Percentiles rank a stretch among this genome's conserved stretches.
Evolutionary conservation across 2,113 vertebrate genomes (phyloP).

Genomic region (Eidolon helvum): DNA sequence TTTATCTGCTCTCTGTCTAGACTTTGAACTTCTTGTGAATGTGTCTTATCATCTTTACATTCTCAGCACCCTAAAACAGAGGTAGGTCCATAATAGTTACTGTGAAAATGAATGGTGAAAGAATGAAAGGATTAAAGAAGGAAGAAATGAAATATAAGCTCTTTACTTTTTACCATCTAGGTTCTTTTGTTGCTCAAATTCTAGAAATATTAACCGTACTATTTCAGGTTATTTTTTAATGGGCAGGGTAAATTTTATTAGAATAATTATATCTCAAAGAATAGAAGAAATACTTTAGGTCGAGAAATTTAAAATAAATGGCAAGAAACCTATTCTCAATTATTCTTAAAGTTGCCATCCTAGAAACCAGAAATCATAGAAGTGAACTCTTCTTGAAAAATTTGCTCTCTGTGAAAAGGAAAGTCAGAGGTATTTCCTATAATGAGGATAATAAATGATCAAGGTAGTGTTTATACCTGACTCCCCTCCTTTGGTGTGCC

Average conservation of each 20-base stretch:
- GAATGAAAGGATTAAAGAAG: background rate
- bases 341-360: background rate
- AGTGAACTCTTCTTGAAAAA: background rate
- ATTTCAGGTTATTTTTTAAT: slow-evolving; percentile 16
- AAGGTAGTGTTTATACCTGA: background rate
- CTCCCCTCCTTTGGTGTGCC: background rate
- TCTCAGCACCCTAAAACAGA: background rate
- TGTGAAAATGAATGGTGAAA: background rate
- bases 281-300: background rate
- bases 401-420: background rate
- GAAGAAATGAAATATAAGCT: background rate
- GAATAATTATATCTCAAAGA: background rate
- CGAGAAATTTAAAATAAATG: slow-evolving; percentile 15
- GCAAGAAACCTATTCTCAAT: background rate
- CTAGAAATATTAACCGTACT: background rate
- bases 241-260: background rate
- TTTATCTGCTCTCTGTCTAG: background rate
- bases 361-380: background rate
- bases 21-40: background rate
- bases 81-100: background rate
- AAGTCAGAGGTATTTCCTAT: background rate
- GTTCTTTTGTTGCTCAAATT: background rate
- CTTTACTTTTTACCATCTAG: background rate
- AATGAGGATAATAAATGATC: background rate
- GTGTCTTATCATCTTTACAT: background rate